Conservation (phyloP, 2,797 vertebrate genomes). For the Tragopan temminckii region DNA sequence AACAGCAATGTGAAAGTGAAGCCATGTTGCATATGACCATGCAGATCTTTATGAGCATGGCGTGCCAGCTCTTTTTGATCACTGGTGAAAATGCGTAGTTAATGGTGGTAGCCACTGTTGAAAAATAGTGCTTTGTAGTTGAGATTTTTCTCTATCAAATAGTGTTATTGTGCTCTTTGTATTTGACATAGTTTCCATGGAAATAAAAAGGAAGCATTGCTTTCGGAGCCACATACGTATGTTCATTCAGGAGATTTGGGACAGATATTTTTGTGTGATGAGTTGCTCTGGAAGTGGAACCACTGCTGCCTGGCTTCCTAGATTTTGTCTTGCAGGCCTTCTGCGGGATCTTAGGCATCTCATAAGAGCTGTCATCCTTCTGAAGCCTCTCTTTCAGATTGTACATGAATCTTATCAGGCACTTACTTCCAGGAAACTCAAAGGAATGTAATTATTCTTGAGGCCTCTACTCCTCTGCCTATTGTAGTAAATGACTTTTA, state of each 20-base stretch:
- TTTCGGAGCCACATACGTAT: not conserved
- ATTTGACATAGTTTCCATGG: not conserved
- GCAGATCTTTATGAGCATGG: not conserved
- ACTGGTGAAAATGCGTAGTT: no score
- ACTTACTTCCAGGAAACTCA: not conserved
- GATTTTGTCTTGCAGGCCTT: not conserved
- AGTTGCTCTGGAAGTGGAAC: not conserved
- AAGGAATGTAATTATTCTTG: not conserved
- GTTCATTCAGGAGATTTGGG: not conserved
- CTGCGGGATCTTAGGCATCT: not conserved
- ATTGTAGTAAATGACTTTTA: not conserved
- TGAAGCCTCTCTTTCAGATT: not conserved
- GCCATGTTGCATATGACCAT: not conserved
- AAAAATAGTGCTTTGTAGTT: not conserved
- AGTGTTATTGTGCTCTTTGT: not conserved
- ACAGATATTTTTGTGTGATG: not conserved
- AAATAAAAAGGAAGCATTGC: not conserved
- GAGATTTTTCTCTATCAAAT: not conserved
- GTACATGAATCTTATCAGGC: not conserved
- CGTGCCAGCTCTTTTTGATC: no score
- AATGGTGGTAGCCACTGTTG: not conserved
- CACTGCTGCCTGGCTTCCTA: not conserved
- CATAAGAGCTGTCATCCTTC: not conserved
- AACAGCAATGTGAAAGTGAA: not conserved
- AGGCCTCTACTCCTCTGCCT: not conserved